Evolutionary conservation across 2,113 vertebrate species (phyloP), one percentile per base, ranked within the genome.

Genomic region (Gymnogyps californianus): DNA sequence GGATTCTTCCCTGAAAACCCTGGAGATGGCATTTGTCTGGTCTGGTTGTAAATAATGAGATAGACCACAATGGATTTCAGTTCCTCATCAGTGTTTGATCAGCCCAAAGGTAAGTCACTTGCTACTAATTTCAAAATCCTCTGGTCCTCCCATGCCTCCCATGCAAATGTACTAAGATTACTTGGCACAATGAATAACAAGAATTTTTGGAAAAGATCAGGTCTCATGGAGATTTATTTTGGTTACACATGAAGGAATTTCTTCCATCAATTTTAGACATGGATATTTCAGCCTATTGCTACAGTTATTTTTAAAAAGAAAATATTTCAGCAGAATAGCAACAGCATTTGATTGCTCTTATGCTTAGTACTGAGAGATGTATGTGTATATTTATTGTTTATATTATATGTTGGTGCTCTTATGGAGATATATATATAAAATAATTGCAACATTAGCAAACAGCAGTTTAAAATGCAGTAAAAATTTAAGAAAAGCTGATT

Each of bases 11-110:
- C 95, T 64, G 87, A 90, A 89, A 96, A 93, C 69, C 88, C 54
- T 65, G 92, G 80, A 90, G 81, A 40, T 95, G 93, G 25, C 59
- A 96, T 96, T 97, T 96, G 46, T 76, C 59, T 66, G 34, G 58
- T 92, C 91, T 91, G 71, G 57, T 89, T 94, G 52, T 85, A 86
- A 92, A 94, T 75, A 80, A 95, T 97, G 94, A 98, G 89, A 89
- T 94, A 97, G 86, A 94, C 78, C 61, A 92, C 77, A 85, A 99
- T 99, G 99, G 99, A 99, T 98, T 99, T 99, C 97, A 98, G 98
- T 97, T 96, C 98, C 57, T 98, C 98, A 4, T 98, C 99, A 38
- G 97, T 98, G 71, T 99, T 99, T 93, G 99, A 99, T 97, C 98
- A 98, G 93, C 98, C 98, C 34, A 99, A 98, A 98, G 99, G 99